phyloP scores from a whole-genome alignment of 2,113 vertebrate genomes.

The Motacilla tschutschensis region DNA sequence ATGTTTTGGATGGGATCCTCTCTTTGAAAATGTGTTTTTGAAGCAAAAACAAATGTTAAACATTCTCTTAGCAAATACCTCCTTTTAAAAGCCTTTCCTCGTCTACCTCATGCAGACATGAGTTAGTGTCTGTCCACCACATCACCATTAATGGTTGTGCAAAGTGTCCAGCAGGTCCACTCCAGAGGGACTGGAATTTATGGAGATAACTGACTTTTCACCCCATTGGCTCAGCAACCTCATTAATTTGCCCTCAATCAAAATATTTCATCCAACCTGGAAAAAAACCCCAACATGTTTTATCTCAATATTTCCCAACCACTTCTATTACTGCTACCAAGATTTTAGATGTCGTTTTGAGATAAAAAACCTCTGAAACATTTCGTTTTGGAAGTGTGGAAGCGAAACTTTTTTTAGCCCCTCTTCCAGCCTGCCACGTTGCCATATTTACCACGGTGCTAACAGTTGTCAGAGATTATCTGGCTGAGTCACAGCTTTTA shows the following conservation, averaged over 20 bases:
- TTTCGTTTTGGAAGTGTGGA: conserved; percentile 17
- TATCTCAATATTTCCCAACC: neutral
- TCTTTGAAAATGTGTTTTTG: neutral
- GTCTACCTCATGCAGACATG: neutral
- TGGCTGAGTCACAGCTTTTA: conserved; percentile 64
- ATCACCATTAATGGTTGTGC: fast-evolving
- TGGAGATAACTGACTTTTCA: neutral
- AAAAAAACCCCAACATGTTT: neutral
- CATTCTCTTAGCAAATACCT: neutral
- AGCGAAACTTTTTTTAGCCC: conserved; percentile 39
- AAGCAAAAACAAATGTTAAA: neutral
- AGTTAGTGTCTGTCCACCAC: neutral
- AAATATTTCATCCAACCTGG: neutral
- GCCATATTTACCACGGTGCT: conserved; percentile 52
- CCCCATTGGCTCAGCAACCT: neutral
- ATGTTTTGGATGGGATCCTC: neutral
- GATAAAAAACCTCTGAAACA: neutral
- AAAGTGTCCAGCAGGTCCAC: neutral
- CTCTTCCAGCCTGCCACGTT: conserved; percentile 46
- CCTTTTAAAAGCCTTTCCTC: neutral
- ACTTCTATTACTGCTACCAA: neutral
- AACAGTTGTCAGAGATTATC: conserved; percentile 67
- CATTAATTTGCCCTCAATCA: neutral
- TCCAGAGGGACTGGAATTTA: fast-evolving
- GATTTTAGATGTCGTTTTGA: neutral